A percentile compares a stretch with the other conserved stretches of the same genome.
phyloP scores from a whole-genome alignment of 1,140 invertebrate species.

The Drosophila burlai region DNA sequence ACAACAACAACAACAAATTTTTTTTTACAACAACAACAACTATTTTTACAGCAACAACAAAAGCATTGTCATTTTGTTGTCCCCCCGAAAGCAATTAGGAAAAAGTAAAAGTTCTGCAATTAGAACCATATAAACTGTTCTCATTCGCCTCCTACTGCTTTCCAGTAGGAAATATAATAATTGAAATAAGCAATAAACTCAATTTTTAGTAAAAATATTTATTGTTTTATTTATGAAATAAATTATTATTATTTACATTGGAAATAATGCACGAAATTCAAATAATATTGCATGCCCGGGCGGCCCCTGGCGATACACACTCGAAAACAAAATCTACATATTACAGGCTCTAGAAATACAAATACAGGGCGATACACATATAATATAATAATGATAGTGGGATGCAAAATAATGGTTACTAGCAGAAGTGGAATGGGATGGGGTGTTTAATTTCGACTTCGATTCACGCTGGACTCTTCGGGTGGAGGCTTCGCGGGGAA shows the following conservation, averaged over 20 bases:
- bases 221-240: conserved; percentile 81
- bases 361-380: conserved; percentile 35
- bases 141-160: too few relatives aligned
- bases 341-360: conserved; percentile 48
- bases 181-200: too few relatives aligned
- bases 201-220: conserved; percentile 53
- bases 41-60: too few relatives aligned
- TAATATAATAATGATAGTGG: conserved; percentile 18
- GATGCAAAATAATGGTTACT: conserved; percentile 26
- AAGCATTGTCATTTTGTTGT: too few relatives aligned
- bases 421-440: background rate
- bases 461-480: conserved; percentile 17
- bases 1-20: too few relatives aligned
- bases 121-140: too few relatives aligned
- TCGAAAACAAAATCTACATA: conserved; percentile 68
- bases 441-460: background rate
- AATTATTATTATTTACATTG: conserved; percentile 83
- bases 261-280: conserved; percentile 80
- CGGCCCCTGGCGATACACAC: conserved; percentile 54
- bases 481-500: background rate
- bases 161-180: too few relatives aligned
- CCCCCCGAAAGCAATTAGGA: too few relatives aligned
- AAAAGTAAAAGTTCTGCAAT: too few relatives aligned
- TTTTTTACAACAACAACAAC: too few relatives aligned
- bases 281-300: conserved; percentile 75